Percentiles rank a stretch among this genome's conserved stretches.
Conservation (phyloP, 2,888 invertebrate genomes). For the Bombyx huttoni region DNA sequence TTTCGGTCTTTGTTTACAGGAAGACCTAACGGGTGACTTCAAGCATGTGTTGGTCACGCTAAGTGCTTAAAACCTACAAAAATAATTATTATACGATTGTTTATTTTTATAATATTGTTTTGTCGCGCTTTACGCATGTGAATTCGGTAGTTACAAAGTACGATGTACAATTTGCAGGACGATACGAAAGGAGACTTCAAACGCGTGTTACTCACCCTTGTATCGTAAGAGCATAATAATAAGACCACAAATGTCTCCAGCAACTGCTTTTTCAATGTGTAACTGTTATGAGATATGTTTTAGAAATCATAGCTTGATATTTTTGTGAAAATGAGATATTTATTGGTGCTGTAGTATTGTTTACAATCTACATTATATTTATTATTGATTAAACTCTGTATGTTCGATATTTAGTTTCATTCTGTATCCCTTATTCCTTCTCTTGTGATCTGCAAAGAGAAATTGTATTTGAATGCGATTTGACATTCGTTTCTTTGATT, state of each 20-base stretch:
- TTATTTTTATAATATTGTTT: slow-evolving; percentile 34
- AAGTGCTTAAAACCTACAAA: slow-evolving; percentile 59
- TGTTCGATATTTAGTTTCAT: slow-evolving; percentile 40
- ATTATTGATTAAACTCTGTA: slow-evolving; percentile 52
- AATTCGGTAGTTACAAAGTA: slow-evolving; percentile 33
- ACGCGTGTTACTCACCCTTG: slow-evolving; percentile 74
- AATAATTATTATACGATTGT: slow-evolving; percentile 24
- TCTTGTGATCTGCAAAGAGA: slow-evolving; percentile 52
- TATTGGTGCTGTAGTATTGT: slow-evolving; percentile 71
- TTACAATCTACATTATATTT: slow-evolving; percentile 60
- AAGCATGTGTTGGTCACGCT: slow-evolving; percentile 75
- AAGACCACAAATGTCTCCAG: slow-evolving; percentile 37
- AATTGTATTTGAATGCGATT: background rate
- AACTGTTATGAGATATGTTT: slow-evolving; percentile 48
- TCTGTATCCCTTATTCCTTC: slow-evolving; percentile 61
- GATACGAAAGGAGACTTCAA: slow-evolving; percentile 81
- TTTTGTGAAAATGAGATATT: slow-evolving; percentile 69
- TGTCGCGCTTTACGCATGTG: slow-evolving; percentile 38
- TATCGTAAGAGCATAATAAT: slow-evolving; percentile 54
- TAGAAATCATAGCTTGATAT: slow-evolving; percentile 60
- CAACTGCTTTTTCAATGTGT: slow-evolving; percentile 60
- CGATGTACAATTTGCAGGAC: slow-evolving; percentile 73
- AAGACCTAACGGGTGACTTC: slow-evolving; percentile 79
- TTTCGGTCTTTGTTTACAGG: slow-evolving; percentile 70
- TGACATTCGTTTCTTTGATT: background rate